Percentiles rank a stretch among this genome's conserved stretches.
phyloP scores from a whole-genome alignment of 1,140 invertebrate genomes.

The Acromyrmex heyeri region DNA sequence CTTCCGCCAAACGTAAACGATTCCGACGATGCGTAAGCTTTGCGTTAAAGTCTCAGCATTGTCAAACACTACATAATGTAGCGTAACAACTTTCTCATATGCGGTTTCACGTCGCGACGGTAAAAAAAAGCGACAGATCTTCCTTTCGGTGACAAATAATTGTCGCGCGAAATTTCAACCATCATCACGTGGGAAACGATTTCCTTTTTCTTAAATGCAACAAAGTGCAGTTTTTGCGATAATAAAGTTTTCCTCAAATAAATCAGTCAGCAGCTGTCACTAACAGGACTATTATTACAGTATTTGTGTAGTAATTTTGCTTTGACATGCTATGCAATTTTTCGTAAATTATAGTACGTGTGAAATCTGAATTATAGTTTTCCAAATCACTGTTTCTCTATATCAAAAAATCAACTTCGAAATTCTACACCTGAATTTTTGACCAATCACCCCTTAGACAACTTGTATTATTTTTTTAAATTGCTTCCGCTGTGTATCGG shows the following conservation, averaged over 20 bases:
- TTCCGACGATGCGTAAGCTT: constrained; percentile 19
- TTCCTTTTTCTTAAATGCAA: constrained; percentile 22
- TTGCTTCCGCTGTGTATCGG: neutral
- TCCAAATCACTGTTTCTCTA: constrained; percentile 8
- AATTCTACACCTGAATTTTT: neutral
- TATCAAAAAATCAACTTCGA: neutral
- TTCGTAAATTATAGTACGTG: constrained; percentile 36
- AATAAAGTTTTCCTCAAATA: constrained; percentile 48
- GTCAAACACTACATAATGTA: constrained; percentile 45
- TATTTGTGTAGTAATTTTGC: constrained; percentile 23
- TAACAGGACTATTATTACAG: constrained; percentile 21
- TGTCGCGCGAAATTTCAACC: constrained; percentile 35
- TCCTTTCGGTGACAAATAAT: constrained; percentile 29
- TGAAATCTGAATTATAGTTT: constrained; percentile 29
- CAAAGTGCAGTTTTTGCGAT: neutral
- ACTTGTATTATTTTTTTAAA: neutral
- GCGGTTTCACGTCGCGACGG: constrained; percentile 43
- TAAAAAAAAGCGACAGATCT: constrained; percentile 61
- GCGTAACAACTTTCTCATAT: constrained; percentile 66
- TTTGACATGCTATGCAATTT: constrained; percentile 14
- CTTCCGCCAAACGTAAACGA: constrained; percentile 39
- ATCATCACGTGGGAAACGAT: constrained; percentile 58
- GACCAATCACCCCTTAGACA: neutral
- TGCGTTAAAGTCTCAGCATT: constrained; percentile 39
- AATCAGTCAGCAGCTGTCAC: constrained; percentile 19